A percentile compares a stretch with the other conserved stretches of the same genome.
phyloP scores from a whole-genome alignment of 2,797 vertebrate genomes.

The Coendou prehensilis region DNA sequence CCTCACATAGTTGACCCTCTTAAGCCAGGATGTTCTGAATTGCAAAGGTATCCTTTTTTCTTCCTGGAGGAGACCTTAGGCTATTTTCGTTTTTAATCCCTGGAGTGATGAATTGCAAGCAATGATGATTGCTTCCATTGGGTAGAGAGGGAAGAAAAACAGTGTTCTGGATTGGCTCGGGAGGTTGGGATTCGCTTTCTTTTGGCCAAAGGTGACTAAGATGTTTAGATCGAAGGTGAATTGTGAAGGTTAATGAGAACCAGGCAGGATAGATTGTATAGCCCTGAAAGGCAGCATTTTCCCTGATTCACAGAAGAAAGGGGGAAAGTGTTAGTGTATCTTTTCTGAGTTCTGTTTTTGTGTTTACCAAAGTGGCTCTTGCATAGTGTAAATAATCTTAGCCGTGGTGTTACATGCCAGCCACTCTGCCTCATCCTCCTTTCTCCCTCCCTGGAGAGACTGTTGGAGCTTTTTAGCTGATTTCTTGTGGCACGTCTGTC shows the following conservation, averaged over 20 bases:
- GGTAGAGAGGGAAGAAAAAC: neutral
- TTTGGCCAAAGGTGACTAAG: neutral
- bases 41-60: neutral
- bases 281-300: neutral
- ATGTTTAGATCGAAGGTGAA: neutral
- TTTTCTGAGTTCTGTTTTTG: conserved; percentile 35
- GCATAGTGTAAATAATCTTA: neutral
- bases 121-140: neutral
- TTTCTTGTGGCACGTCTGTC: neutral
- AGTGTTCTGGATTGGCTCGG: neutral
- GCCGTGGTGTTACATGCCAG: neutral
- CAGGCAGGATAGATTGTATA: neutral
- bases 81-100: neutral
- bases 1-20: neutral
- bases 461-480: neutral
- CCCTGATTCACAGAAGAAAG: neutral
- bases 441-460: neutral
- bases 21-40: neutral
- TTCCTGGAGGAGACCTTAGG: neutral
- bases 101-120: neutral
- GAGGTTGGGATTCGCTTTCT: neutral
- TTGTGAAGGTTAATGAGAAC: neutral
- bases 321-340: neutral
- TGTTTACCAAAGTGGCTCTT: conserved; percentile 39
- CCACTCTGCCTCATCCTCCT: no score